Conservation (phyloP, 2,888 invertebrate genomes). For the Aphidius colemani region DNA sequence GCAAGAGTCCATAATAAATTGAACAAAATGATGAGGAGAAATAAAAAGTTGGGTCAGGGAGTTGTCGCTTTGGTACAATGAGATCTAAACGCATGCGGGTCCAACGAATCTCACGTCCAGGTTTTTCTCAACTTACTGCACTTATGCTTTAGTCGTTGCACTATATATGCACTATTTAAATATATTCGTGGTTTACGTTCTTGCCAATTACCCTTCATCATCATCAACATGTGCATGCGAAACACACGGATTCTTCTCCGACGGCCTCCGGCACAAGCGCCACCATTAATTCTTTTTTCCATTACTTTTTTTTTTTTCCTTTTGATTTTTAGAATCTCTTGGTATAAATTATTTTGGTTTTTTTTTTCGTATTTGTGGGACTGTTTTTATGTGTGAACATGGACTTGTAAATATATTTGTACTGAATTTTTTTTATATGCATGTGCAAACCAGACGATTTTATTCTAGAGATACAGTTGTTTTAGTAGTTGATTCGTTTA, state of each 20-base stretch:
- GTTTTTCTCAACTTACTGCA: constrained; percentile 27
- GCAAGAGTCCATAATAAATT: too few species aligned
- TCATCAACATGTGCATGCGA: neutral
- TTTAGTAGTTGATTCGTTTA: too few species aligned
- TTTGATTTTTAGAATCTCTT: constrained; percentile 2
- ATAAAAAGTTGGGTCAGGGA: too few species aligned
- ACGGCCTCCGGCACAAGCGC: constrained; percentile 27
- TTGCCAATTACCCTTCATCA: constrained; percentile 8
- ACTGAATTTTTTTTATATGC: too few species aligned
- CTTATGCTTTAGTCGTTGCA: constrained; percentile 30
- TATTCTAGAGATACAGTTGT: too few species aligned
- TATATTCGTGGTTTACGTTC: constrained; percentile 18
- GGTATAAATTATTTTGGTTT: constrained; percentile 9
- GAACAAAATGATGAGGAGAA: too few species aligned
- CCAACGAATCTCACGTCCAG: constrained; percentile 58
- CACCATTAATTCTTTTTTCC: constrained; percentile 24
- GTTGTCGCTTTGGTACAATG: constrained; percentile 48
- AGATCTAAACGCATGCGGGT: constrained; percentile 56
- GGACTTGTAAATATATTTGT: too few species aligned
- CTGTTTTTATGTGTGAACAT: constrained; percentile 9
- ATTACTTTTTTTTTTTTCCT: constrained; percentile 10
- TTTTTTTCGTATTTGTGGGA: constrained; percentile 27
- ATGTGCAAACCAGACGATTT: too few species aligned
- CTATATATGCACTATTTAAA: neutral
- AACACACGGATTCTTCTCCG: neutral